phyloP scores from a whole-genome alignment of 2,888 invertebrate genomes.

The Leptothorax acervorum region DNA sequence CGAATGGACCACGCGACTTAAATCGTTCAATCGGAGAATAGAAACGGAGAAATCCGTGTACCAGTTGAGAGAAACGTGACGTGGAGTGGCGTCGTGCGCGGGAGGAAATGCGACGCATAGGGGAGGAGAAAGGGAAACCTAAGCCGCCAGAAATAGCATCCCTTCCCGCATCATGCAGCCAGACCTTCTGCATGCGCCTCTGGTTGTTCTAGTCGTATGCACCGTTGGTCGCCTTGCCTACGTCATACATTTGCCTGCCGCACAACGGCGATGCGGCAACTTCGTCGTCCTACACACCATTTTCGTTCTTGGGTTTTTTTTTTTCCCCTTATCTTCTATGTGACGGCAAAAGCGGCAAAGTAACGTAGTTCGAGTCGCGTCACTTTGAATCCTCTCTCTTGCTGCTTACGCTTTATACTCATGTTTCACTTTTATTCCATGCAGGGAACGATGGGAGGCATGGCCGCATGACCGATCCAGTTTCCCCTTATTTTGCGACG shows the following conservation, averaged over 20 bases:
- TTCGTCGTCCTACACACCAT: constrained; percentile 35
- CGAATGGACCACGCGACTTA: background rate
- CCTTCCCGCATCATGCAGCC: constrained; percentile 74
- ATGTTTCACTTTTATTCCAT: constrained; percentile 7
- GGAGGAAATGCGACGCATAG: constrained; percentile 42
- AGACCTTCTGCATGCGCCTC: constrained; percentile 73
- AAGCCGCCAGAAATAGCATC: constrained; percentile 80
- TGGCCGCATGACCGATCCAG: background rate
- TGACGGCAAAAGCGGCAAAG: constrained; percentile 2
- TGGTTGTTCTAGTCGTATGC: constrained; percentile 72
- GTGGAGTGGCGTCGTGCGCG: constrained; percentile 44
- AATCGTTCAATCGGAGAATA: constrained; percentile 15
- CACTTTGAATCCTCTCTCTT: background rate
- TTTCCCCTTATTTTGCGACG: background rate
- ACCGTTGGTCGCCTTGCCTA: constrained; percentile 69
- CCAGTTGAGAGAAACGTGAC: constrained; percentile 51
- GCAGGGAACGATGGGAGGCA: background rate
- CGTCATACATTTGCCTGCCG: constrained; percentile 67
- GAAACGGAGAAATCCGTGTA: constrained; percentile 12
- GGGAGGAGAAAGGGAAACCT: constrained; percentile 71
- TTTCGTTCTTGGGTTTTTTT: constrained; percentile 23
- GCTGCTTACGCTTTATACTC: background rate
- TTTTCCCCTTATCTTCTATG: background rate
- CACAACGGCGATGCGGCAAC: constrained; percentile 57
- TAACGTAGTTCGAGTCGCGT: constrained; percentile 20